Base-by-base conservation (phyloP, 1,140 invertebrate genomes). In the Monomorium pharaonis region DNA sequence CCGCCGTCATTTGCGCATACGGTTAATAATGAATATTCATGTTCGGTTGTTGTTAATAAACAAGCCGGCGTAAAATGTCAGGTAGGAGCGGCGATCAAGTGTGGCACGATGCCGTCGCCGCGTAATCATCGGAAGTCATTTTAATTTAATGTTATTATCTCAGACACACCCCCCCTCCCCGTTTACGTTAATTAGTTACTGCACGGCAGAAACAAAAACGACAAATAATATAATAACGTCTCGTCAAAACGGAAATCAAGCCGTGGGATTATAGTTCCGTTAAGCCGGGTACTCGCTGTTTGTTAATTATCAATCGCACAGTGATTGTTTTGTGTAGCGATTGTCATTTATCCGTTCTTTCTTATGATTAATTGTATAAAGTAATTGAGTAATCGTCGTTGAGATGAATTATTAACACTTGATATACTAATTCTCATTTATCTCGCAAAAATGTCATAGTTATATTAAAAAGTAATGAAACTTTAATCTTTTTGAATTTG, bases 131-230 rank as follows among this genome's bases (percentile, higher is more conserved):
- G 47, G 58, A 72, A 72, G 49, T 81, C n/a, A n/a, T n/a, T n/a
- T n/a, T 81, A 58, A 81, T 81, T n/a, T 81, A 81, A 81, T 72
- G 56, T 81, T 33, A 81, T 81, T 81, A 81, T 58, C 49, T 70
- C 78, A 37, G 49, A 14, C 56, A 56, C 33, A 18, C 24, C 3
- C 63, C 16, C 33, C 33, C 18, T 18, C 3, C 63, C 16, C 33
- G 49, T 81, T 81, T 56, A 49, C 12, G 58, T 49, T 44, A 81
- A 81, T 81, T 69, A 84, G n/a, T 21, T 77, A 44, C 47, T 63
- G 16, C 42, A 37, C 33, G 21, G 49, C 12, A n/a, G 24, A 30
- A 5, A 21, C 30, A 70, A 70, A 70, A 56, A 58, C 7, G 27
- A 12, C 27, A 42, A 56, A 54, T 58, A 81, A 51, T 78, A 69